Evolutionary conservation across 2,113 vertebrate genomes (phyloP).

Genomic region (Phainopepla nitens): DNA sequence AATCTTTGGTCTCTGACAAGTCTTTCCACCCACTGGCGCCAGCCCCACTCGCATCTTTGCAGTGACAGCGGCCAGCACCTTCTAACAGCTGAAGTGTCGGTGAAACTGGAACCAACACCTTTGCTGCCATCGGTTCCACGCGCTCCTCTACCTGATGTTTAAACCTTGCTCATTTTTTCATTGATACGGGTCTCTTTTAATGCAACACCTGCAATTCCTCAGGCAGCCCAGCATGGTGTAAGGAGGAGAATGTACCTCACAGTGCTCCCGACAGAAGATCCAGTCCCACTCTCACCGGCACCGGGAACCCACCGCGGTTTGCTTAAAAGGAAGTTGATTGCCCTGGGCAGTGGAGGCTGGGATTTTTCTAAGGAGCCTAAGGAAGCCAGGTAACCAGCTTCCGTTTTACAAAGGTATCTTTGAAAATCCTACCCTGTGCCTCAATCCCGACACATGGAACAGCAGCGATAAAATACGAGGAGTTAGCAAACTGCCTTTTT

Average conservation of each 20-base stretch:
- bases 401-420: not conserved
- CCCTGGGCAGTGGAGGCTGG: not conserved
- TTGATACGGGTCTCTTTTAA: not conserved
- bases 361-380: not conserved
- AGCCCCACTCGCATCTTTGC: not conserved
- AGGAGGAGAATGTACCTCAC: not conserved
- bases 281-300: not conserved
- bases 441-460: not conserved
- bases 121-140: not conserved
- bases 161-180: not conserved
- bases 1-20: not conserved
- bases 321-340: not conserved
- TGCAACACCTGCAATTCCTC: not conserved
- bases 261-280: not conserved
- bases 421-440: not conserved
- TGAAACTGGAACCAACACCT: not conserved
- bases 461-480: not conserved
- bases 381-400: not conserved
- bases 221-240: not conserved
- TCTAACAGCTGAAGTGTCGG: not conserved
- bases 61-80: not conserved
- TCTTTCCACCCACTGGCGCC: not conserved
- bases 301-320: not conserved
- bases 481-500: not conserved
- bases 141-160: rapidly evolving